Conservation (phyloP, 2,797 vertebrate species). For the Catharus ustulatus region DNA sequence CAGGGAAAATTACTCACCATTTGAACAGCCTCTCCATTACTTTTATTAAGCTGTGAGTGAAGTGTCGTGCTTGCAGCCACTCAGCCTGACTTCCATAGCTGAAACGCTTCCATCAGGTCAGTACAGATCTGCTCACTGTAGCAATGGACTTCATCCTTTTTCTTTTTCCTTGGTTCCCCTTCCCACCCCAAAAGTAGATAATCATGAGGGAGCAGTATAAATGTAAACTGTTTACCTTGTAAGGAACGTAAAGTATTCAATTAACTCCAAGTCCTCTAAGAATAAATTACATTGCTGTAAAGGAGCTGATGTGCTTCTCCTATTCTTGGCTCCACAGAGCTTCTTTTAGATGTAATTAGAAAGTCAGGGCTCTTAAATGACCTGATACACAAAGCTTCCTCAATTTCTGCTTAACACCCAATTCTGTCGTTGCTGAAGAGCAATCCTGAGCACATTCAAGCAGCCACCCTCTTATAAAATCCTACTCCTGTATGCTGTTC, state of each 20-base stretch:
- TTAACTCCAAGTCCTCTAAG: background rate
- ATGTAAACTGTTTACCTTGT: slow-evolving; percentile 11
- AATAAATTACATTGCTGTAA: background rate
- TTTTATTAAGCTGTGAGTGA: slow-evolving; percentile 1
- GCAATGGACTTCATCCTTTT: background rate
- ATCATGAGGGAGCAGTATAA: background rate
- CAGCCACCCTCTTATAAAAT: slow-evolving; percentile 10
- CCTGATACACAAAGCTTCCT: background rate
- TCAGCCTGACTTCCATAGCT: background rate
- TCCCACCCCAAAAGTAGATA: background rate
- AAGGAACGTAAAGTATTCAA: slow-evolving; percentile 13
- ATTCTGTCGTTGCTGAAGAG: slow-evolving; percentile 16
- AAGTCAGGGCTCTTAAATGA: slow-evolving; percentile 11
- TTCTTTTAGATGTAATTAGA: background rate
- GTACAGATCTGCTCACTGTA: background rate
- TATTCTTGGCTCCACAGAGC: background rate
- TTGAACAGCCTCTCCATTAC: slow-evolving; percentile 15
- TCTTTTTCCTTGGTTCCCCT: background rate
- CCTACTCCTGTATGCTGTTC: background rate
- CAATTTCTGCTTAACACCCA: background rate
- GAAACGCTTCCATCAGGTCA: background rate
- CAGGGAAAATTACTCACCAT: background rate
- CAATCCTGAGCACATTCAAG: slow-evolving; percentile 14
- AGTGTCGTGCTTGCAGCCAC: background rate
- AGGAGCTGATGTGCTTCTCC: background rate